Base-by-base conservation (phyloP, 2,888 invertebrate genomes). In the Tridacna crocea region DNA sequence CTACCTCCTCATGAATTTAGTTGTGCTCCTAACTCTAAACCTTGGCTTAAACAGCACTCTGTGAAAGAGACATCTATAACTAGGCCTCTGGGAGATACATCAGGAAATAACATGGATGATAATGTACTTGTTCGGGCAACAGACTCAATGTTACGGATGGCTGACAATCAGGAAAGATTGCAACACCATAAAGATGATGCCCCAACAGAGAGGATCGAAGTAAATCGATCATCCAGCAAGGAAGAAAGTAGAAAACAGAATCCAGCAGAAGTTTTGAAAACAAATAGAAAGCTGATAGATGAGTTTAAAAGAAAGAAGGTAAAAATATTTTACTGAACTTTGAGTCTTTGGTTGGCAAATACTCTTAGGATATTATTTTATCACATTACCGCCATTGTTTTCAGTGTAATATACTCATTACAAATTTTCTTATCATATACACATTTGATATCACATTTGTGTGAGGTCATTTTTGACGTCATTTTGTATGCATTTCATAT, bases 231-330 rank as follows among this genome's bases (percentile, higher is more conserved):
- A 19, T 76, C 72, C 10, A 86, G 83, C n/a, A 83, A 85, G 70
- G 86, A 88, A 19, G 74, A 72, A 24, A 48, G 77, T 17, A 81
- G 47, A 47, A 81, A 75, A 68, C 27, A 63, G 24, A 88, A 79
- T 63, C 82, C 84, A 46, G 81, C 81, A 55, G 88, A 91, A 80
- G 73, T 88, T 3, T 74, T 89, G 48, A 89, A 87, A 77, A 88
- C 89, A 61, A 92, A 93, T 68, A 90, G 87, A 70, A 84, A 78
- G 48, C 75, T 93, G 61, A 89, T 91, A 72, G 91, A 92, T 10
- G 90, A 91, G 13, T 88, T 91, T 81, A 83, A 75, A 55, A 89
- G 79, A 65, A 88, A 88, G 74, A 84, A 88, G 89, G 91, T 89
- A 73, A 72, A 82, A 74, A 55, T 55, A 3, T 15, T 55, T 19